A percentile compares a stretch with the other conserved stretches of the same genome.
Evolutionary conservation across 2,113 vertebrate species (phyloP).

Genomic region (Lynx canadensis): DNA sequence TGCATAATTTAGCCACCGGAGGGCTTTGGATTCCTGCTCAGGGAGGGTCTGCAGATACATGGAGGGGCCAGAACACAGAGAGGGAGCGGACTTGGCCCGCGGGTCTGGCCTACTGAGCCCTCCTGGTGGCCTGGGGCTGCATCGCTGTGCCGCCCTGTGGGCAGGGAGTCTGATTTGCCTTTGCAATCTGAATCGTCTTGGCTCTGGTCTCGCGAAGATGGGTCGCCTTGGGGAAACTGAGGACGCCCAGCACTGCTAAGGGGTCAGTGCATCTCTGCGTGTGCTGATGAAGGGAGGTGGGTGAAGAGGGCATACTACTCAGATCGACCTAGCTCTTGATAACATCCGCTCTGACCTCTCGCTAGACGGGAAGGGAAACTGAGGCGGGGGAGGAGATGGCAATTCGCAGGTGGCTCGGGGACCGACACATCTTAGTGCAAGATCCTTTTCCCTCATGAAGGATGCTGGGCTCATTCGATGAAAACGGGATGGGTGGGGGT

Average conservation of each 20-base stretch:
- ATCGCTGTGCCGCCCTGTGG: rapidly evolving
- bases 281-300: rapidly evolving
- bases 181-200: not conserved
- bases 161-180: too few relatives aligned
- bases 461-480: not conserved
- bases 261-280: rapidly evolving
- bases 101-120: rapidly evolving
- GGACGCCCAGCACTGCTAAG: rapidly evolving
- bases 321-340: not conserved
- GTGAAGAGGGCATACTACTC: rapidly evolving
- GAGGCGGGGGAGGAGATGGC: not conserved
- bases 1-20: rapidly evolving
- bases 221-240: not conserved
- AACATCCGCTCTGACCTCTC: not conserved
- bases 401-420: not conserved
- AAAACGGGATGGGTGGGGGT: not conserved
- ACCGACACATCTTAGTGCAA: rapidly evolving
- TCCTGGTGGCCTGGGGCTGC: rapidly evolving
- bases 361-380: not conserved
- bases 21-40: not conserved
- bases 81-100: rapidly evolving
- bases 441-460: not conserved
- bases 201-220: not conserved
- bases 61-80: rapidly evolving
- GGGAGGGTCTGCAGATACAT: not conserved